Conservation (phyloP, 2,113 vertebrate species). For the Aleadryas rufinucha region DNA sequence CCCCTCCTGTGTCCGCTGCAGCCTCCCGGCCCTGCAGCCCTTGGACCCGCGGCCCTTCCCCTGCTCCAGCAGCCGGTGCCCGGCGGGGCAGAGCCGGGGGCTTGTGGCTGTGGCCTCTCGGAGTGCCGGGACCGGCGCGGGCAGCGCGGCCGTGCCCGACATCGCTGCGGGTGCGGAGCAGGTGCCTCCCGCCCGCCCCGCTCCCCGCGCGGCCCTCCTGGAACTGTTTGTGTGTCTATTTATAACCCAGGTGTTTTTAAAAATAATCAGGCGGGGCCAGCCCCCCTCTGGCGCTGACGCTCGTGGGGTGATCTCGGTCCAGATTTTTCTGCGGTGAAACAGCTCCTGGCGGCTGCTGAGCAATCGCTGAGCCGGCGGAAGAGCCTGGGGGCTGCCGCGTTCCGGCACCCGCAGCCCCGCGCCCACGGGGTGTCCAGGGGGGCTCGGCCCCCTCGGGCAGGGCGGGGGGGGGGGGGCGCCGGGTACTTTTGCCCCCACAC, state of each 20-base stretch:
- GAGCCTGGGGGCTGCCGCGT: neutral
- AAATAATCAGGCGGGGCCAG: neutral
- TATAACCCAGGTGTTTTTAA: slow-evolving; percentile 37
- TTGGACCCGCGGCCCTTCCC: neutral
- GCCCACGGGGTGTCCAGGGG: neutral
- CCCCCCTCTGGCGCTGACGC: neutral
- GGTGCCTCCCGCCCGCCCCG: neutral
- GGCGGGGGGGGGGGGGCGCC: neutral
- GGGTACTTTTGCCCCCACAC: neutral
- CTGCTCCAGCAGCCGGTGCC: neutral
- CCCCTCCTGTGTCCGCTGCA: neutral
- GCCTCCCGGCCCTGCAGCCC: neutral
- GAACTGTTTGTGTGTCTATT: neutral
- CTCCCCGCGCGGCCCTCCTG: neutral
- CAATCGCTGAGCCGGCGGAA: neutral
- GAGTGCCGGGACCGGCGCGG: rapidly evolving
- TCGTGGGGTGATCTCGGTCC: neutral
- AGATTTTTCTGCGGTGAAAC: slow-evolving; percentile 5
- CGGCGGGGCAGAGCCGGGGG: neutral
- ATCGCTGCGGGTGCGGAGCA: neutral
- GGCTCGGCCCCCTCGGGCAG: neutral
- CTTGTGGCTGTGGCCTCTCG: rapidly evolving
- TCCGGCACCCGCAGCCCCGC: neutral
- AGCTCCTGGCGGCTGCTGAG: neutral
- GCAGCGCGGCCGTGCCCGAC: neutral